phyloP scores from a whole-genome alignment of 2,113 vertebrate genomes.

The Mobula birostris region DNA sequence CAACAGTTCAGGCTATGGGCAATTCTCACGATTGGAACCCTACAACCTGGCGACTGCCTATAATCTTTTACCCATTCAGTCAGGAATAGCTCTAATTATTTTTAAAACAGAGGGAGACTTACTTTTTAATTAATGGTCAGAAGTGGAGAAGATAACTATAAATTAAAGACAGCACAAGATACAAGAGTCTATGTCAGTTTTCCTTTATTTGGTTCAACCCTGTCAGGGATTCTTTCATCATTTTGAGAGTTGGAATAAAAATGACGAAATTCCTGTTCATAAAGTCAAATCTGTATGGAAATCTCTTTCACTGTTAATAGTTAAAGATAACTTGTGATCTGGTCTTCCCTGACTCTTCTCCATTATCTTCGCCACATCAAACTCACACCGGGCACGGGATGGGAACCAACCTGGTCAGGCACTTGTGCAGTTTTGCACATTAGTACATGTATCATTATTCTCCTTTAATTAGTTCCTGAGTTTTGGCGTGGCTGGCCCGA shows the following conservation, averaged over 20 bases:
- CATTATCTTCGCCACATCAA: neutral
- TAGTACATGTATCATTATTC: neutral
- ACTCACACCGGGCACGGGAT: neutral
- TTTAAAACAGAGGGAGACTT: neutral
- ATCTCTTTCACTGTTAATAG: neutral
- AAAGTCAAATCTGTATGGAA: neutral
- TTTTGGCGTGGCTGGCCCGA: neutral
- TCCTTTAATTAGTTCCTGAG: neutral
- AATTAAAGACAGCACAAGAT: too few relatives aligned
- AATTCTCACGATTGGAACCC: too few relatives aligned
- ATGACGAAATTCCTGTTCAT: neutral
- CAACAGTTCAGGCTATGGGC: too few relatives aligned
- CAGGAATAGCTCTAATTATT: neutral
- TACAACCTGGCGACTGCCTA: too few relatives aligned
- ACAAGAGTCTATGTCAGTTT: neutral
- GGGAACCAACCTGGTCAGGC: neutral
- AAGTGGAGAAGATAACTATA: neutral
- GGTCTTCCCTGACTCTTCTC: neutral
- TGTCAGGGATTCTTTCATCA: neutral
- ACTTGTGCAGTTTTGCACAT: neutral
- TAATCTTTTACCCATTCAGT: neutral
- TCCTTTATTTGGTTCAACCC: neutral
- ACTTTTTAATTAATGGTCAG: neutral
- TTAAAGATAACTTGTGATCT: neutral
- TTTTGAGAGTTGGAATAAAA: neutral